A percentile compares a stretch with the other conserved stretches of the same genome.
These are phyloP conservation scores for Tadarida brasiliensis DNA, from an alignment of 2,797 vertebrate genomes.

Conservation along the genomic window DNA sequence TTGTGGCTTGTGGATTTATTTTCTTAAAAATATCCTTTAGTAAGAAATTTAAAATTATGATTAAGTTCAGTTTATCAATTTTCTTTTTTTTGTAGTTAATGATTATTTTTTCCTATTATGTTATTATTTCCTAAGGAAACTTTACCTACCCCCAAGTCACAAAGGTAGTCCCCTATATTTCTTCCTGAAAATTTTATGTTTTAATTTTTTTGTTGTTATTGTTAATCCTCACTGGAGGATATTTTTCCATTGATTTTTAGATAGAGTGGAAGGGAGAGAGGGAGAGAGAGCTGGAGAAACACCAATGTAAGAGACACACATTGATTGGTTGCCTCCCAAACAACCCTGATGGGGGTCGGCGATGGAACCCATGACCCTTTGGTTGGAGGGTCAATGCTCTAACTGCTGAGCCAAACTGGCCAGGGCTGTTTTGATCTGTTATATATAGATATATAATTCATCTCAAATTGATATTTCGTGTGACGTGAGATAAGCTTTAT, in stretches of 20 bases:
- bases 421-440: not conserved
- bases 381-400: too few relatives aligned
- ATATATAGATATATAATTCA: not conserved
- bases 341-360: too few relatives aligned
- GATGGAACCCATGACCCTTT: too few relatives aligned
- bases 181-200: too few relatives aligned
- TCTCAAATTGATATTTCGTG: not conserved
- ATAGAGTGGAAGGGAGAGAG: too few relatives aligned
- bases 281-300: too few relatives aligned
- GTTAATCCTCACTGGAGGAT: too few relatives aligned
- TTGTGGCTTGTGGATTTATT: not conserved
- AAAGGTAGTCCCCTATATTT: not conserved
- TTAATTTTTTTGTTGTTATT: too few relatives aligned
- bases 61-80: not conserved
- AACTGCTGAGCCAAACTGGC: too few relatives aligned
- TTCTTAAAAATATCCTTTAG: not conserved
- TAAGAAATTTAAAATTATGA: not conserved
- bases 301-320: too few relatives aligned
- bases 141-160: not conserved
- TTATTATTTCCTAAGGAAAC: not conserved
- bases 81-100: not conserved
- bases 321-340: too few relatives aligned
- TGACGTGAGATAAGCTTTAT: not conserved
- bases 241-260: too few relatives aligned
- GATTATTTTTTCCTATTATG: not conserved